Conservation (phyloP, 1,140 invertebrate genomes). For the Ostrea denselamellosa region DNA sequence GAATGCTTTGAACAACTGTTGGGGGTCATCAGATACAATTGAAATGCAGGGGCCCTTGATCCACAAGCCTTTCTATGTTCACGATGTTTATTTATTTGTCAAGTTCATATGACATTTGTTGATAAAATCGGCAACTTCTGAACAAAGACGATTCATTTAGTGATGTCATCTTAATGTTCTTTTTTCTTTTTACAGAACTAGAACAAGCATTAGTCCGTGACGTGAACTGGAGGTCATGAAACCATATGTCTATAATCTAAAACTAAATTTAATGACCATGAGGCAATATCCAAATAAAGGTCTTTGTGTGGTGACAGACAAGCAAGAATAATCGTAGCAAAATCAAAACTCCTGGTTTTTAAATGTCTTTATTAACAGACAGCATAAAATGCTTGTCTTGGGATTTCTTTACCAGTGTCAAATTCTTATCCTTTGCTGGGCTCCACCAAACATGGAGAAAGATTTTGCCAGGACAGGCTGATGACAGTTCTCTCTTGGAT, state of each 20-base stretch:
- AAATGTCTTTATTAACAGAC: conserved; percentile 16
- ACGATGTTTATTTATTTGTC: background rate
- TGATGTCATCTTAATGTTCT: background rate
- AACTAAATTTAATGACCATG: background rate
- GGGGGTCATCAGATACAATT: background rate
- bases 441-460: background rate
- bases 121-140: background rate
- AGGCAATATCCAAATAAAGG: background rate
- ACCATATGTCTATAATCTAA: conserved; percentile 23
- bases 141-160: conserved; percentile 31
- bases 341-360: conserved; percentile 33
- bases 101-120: background rate
- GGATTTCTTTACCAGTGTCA: background rate
- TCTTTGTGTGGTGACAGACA: conserved; percentile 21
- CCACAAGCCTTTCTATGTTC: background rate
- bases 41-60: background rate
- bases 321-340: background rate
- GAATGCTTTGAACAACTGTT: conserved; percentile 10
- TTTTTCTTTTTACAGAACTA: conserved; percentile 11
- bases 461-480: background rate
- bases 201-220: background rate
- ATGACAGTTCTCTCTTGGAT: background rate
- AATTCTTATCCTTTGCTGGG: background rate
- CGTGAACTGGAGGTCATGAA: background rate
- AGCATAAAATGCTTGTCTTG: background rate